Base-by-base conservation (phyloP, 2,888 invertebrate genomes). In the Brenthis hecate region DNA sequence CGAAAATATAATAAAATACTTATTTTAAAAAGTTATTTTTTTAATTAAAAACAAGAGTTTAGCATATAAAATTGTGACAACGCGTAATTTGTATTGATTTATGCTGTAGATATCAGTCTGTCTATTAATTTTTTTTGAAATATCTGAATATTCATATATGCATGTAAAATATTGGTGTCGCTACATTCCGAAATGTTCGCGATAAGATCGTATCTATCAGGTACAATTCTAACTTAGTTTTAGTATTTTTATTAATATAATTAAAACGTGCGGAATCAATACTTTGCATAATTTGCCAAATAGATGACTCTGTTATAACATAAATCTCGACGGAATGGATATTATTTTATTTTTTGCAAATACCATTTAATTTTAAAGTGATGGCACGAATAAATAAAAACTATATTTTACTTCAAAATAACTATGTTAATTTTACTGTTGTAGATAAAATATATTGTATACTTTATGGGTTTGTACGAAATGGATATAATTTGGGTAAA, bases 161-260 rank as follows among this genome's bases (percentile, higher is more conserved):
- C 13, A 55, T 14, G 53, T 65, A 65, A 68, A 43, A 69, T 61
- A 65, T 61, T 56, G 51, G 54, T 69, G 43, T 69, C 43, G 36
- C 55, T 56, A 14, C 47, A 54, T 19, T 53, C 36, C 36, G 36
- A 43, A 43, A 43, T 54, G 36, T 62, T 16, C 3, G 51, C 32
- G 13, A 32, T n/a, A 60, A 23, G 28, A 60, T 60, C 48, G 50
- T 8, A 60, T 60, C 50, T 60, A 23, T 60, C n/a, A 47, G 11
- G 8, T 50, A 47, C 8, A 60, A 47, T 3, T 16, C 36, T 36
- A 57, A 14, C 23, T 13, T 28, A 28, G 4, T 6, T 58, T 58
- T 23, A 58, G 47, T 0, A n/a, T 43, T 48, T n/a, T 11, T n/a
- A 16, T 6, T n/a, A n/a, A 13, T 60, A 16, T 28, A 60, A 13